Conservation (phyloP, 30 jellyfish, hydroid and myxozoan species). For the Catostylus mosaicus region DNA sequence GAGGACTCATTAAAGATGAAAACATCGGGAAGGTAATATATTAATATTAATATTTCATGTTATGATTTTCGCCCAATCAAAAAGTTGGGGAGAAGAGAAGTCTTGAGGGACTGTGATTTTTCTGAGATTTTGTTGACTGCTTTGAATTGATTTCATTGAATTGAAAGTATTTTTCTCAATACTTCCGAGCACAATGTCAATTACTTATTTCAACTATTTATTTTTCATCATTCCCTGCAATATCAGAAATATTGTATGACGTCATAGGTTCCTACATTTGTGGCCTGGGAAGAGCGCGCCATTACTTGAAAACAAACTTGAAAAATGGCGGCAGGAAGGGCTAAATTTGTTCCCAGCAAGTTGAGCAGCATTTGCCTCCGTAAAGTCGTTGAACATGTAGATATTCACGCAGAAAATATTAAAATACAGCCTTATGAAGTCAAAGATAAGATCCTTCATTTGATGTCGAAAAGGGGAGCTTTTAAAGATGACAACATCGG, state of each 20-base stretch:
- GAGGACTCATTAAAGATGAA: slow-evolving; percentile 43
- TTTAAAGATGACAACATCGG: slow-evolving; percentile 34
- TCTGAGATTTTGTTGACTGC: too few relatives aligned
- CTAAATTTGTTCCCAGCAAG: slow-evolving; percentile 32
- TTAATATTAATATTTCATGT: too few relatives aligned
- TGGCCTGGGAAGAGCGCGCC: slow-evolving; percentile 8
- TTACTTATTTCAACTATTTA: too few relatives aligned
- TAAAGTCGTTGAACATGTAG: slow-evolving; percentile 28
- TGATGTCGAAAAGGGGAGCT: slow-evolving; percentile 62
- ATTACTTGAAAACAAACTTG: slow-evolving; percentile 10
- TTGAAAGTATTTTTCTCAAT: too few relatives aligned
- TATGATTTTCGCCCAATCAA: too few relatives aligned
- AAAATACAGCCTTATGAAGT: slow-evolving; percentile 24
- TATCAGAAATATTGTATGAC: background rate
- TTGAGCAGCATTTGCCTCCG: slow-evolving; percentile 21
- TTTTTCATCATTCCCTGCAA: too few relatives aligned
- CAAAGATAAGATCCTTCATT: slow-evolving; percentile 34
- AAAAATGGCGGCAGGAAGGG: background rate
- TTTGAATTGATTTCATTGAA: too few relatives aligned
- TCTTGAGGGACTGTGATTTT: too few relatives aligned
- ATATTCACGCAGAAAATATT: slow-evolving; percentile 2
- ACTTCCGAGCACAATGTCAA: too few relatives aligned
- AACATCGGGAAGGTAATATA: slow-evolving; percentile 16
- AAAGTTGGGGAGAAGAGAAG: too few relatives aligned
- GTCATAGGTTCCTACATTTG: background rate